phyloP scores from a whole-genome alignment of 2,888 invertebrate genomes.

The Erannis defoliaria region DNA sequence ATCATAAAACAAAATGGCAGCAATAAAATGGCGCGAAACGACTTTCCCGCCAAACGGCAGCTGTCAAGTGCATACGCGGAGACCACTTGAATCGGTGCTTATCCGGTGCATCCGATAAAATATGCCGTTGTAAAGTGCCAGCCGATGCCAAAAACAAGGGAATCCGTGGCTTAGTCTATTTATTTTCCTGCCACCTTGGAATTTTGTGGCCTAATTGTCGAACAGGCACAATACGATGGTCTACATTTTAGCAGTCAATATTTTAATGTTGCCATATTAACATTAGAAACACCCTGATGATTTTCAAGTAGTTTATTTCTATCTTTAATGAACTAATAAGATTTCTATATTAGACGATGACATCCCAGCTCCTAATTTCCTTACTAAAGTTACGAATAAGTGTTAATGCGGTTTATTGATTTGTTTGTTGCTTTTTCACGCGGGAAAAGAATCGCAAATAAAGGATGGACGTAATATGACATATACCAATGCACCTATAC shows the following conservation, averaged over 20 bases:
- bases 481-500: too few species aligned
- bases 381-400: too few species aligned
- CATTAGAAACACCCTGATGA: too few species aligned
- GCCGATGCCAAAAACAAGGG: slow-evolving; percentile 45
- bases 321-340: too few species aligned
- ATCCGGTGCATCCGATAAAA: slow-evolving; percentile 46
- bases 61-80: slow-evolving; percentile 48
- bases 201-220: slow-evolving; percentile 22
- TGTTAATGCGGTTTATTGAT: too few species aligned
- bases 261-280: background rate
- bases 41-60: slow-evolving; percentile 47
- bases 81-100: slow-evolving; percentile 45
- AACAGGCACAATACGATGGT: background rate
- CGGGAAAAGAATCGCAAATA: too few species aligned
- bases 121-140: slow-evolving; percentile 38
- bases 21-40: slow-evolving; percentile 46
- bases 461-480: too few species aligned
- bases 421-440: too few species aligned
- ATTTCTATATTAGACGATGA: too few species aligned
- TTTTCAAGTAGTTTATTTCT: too few species aligned
- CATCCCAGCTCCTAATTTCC: too few species aligned
- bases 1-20: slow-evolving; percentile 46
- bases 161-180: slow-evolving; percentile 22
- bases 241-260: background rate
- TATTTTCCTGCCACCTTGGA: slow-evolving; percentile 20